phyloP scores from a whole-genome alignment of 2,888 invertebrate genomes.

The Oligia latruncula region DNA sequence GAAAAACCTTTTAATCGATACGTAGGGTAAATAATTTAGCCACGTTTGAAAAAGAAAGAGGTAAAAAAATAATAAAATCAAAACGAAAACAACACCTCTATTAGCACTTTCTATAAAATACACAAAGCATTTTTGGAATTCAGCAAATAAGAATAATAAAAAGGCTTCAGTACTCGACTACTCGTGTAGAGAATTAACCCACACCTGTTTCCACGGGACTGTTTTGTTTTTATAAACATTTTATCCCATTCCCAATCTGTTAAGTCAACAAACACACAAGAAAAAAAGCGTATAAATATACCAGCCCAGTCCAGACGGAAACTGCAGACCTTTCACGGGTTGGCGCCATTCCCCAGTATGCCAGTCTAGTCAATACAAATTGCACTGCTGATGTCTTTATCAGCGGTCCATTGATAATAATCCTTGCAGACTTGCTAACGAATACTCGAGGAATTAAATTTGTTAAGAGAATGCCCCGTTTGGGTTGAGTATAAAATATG shows the following conservation, averaged over 20 bases:
- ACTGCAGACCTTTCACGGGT: constrained; percentile 28
- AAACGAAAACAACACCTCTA: background rate
- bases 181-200: background rate
- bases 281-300: constrained; percentile 9
- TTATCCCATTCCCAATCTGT: background rate
- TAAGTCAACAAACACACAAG: background rate
- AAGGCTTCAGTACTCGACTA: background rate
- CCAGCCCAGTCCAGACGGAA: background rate
- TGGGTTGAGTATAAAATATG: constrained; percentile 54
- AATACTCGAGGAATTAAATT: constrained; percentile 76
- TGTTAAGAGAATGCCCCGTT: constrained; percentile 70
- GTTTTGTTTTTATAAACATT: background rate
- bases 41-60: background rate
- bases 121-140: background rate
- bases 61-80: background rate
- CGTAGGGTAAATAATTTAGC: background rate
- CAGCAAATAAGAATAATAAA: background rate
- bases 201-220: background rate
- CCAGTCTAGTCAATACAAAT: constrained; percentile 59
- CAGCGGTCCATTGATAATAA: constrained; percentile 68
- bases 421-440: constrained; percentile 68
- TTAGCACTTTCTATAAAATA: background rate
- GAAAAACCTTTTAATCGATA: background rate
- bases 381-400: constrained; percentile 54
- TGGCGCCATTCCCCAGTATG: constrained; percentile 38